These are phyloP conservation scores for Resseliella maxima DNA, from an alignment of 2,888 invertebrate genomes.

Conservation along the genomic window DNA sequence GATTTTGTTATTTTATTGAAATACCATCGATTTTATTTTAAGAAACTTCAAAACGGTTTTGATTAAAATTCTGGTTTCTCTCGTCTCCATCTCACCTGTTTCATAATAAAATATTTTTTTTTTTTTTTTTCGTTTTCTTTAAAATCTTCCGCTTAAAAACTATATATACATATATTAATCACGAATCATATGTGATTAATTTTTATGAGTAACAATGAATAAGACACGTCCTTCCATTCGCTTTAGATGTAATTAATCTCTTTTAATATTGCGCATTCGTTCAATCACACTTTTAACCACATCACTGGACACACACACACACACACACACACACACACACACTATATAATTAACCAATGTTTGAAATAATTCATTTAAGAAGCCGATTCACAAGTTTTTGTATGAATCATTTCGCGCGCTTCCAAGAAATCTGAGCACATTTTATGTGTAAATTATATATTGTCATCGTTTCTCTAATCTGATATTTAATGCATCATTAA, in stretches of 20 bases:
- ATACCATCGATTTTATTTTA: too few species aligned
- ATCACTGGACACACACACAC: background rate
- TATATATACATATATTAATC: background rate
- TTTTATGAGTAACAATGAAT: background rate
- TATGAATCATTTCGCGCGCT: background rate
- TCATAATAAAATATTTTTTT: background rate
- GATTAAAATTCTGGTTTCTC: too few species aligned
- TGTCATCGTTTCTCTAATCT: background rate
- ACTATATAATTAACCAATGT: background rate
- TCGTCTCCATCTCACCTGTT: too few species aligned
- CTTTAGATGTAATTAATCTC: background rate
- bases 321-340: too few species aligned
- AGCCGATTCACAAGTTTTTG: background rate
- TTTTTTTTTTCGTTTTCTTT: background rate
- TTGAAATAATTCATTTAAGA: background rate
- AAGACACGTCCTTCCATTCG: conserved; percentile 38
- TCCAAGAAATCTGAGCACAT: background rate
- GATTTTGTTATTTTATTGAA: too few species aligned
- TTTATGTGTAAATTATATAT: background rate
- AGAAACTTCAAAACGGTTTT: too few species aligned
- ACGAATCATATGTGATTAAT: background rate
- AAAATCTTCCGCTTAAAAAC: background rate
- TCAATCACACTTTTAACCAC: background rate
- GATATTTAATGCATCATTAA: conserved; percentile 17
- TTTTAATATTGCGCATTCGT: background rate